Base-by-base conservation (phyloP, 2,113 vertebrate species). In the Vimba vimba region DNA sequence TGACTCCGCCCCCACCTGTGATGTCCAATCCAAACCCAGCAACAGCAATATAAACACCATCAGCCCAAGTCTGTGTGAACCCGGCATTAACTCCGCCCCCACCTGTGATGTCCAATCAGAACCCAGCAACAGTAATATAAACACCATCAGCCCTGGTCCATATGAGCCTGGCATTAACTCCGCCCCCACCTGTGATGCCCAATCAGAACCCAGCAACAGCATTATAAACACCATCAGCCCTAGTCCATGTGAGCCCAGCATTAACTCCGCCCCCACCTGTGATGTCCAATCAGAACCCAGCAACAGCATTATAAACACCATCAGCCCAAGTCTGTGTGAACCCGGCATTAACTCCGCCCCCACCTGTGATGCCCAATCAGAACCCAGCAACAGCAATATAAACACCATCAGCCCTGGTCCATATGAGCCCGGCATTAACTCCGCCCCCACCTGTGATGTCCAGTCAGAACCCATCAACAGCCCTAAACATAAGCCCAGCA, bases 11-110 rank as follows among this genome's bases (percentile, higher is more conserved):
- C 73, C 2, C 45, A 47, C 12, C n/a, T 47, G 36, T 47, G n/a
- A 47, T 50, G 23, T 0, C 43, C 71, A 50, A 50, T 15, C n/a
- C 52, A n/a, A 76, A 4, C 13, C 45, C 43, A 76, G 7, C 6
- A 13, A 50, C 73, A 50, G 15, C 45, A 13, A 0, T 9, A 7
- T 73, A 10, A 39, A 73, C 36, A 50, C 13, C 3, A 27, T 17
- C 25, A 19, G 64, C 64, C n/a, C 10, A 2, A 0, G 0, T 7
- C 52, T 2, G 9, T 8, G 0, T 36, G 15, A 69, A 0, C 2
- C 23, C 4, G n/a, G 23, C 23, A 19, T 79, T 33, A 59, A 21
- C 50, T 57, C 52, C 17, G 2, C 57, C 78, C 27, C 25, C 8
- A 62, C 6, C 27, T 71, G 74, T 66, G 13, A 52, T 50, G 13